Evolutionary conservation across 2,888 invertebrate genomes (phyloP), one percentile per base, ranked within the genome.

Genomic region (Alviniconcha strummeri): DNA sequence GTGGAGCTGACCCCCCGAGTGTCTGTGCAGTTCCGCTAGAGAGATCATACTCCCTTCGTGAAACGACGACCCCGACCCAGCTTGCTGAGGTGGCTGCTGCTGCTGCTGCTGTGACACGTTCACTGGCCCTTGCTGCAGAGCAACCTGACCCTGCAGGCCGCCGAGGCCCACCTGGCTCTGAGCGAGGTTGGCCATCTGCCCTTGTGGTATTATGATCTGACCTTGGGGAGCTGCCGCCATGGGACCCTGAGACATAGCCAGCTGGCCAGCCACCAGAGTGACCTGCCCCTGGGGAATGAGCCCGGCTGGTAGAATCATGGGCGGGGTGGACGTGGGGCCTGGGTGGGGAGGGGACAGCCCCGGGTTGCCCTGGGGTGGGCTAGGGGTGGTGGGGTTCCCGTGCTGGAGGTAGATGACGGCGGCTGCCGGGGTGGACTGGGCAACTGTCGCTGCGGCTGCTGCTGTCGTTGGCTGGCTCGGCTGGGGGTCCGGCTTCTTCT

Each of bases 381-480:
- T 74, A 13, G 83, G 67, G 64, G 84, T 74, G 52, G 81, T 56
- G n/a, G 71, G 79, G 79, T 80, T 81, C 36, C 74, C 76, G 36
- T 80, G 80, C 5, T 71, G 78, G 64, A 80, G 74, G 76, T 77
- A 54, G 36, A 83, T 74, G 7, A 75, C 71, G 36, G 81, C 77
- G 60, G 79, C 56, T 17, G 81, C 19, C 56, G 80, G 76, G 8
- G 83, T 81, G 36, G 88, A 87, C 79, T 86, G 88, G 5, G 88
- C 86, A 8, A 87, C 87, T 36, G 89, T 86, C 8, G 88, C 86
- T 17, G 86, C 85, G 74, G 88, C 87, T 13, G 82, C 81, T 78
- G 87, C 88, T 5, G 87, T 88, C 9, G 88, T 88, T 19, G 88
- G 85, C 2, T 88, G 86, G 55, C 86, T 85, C 72, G 88, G 87